Conservation (phyloP, 30 jellyfish, hydroid and myxozoan genomes). For the Aurelia sp. region DNA sequence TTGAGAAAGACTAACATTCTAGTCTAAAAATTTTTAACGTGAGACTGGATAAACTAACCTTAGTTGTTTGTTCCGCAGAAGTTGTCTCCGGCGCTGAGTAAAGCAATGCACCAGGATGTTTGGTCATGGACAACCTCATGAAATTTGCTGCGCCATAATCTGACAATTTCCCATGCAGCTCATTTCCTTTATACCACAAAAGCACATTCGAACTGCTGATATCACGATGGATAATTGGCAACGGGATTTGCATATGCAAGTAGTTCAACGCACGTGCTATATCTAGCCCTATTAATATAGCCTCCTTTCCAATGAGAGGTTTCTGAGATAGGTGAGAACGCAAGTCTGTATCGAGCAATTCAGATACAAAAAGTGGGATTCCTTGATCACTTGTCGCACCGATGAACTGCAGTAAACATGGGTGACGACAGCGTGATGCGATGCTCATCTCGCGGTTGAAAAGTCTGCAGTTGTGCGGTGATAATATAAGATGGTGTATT, state of each 20-base stretch:
- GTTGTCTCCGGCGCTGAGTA: slow-evolving; percentile 98
- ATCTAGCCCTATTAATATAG: slow-evolving; percentile 69
- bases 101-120: slow-evolving; percentile 90
- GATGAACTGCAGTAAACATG: slow-evolving; percentile 93
- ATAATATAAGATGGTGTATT: slow-evolving; percentile 86
- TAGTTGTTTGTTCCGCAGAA: slow-evolving; percentile 84
- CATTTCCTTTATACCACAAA: slow-evolving; percentile 69
- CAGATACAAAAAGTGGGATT: slow-evolving; percentile 89
- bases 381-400: slow-evolving; percentile 98
- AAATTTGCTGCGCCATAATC: slow-evolving; percentile 98
- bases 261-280: slow-evolving; percentile 81
- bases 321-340: slow-evolving; percentile 65
- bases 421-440: slow-evolving; percentile 98
- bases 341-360: slow-evolving; percentile 81
- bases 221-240: slow-evolving; percentile 94
- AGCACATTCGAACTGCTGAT: slow-evolving; percentile 91
- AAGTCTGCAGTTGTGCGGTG: slow-evolving; percentile 93
- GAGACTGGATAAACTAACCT: slow-evolving; percentile 47
- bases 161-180: slow-evolving; percentile 89
- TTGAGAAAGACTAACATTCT: no score
- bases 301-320: slow-evolving; percentile 44
- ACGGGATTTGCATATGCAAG: slow-evolving; percentile 79
- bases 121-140: slow-evolving; percentile 88
- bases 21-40: no score
- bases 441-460: slow-evolving; percentile 95